Conservation (phyloP, 2,113 vertebrate species). For the Protobothrops mucrosquamatus region DNA sequence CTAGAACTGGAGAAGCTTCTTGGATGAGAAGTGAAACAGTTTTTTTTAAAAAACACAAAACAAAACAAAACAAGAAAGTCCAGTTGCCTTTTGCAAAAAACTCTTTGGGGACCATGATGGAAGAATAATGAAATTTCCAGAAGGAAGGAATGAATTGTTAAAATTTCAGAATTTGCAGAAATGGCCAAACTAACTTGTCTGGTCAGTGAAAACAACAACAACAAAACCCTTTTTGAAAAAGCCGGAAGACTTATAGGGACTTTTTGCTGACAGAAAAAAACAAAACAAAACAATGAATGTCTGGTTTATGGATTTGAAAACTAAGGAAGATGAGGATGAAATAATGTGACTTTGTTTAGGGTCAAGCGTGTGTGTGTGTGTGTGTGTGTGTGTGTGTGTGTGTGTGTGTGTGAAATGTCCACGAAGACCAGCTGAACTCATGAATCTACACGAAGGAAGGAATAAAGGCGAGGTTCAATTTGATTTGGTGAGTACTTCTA, state of each 20-base stretch:
- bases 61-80: no score
- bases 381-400: no score
- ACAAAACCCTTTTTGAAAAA: neutral
- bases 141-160: neutral
- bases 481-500: neutral
- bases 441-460: neutral
- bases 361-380: neutral
- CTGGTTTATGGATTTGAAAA: neutral
- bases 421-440: neutral
- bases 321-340: neutral
- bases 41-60: no score
- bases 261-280: neutral
- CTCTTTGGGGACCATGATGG: no score
- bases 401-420: no score
- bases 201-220: neutral
- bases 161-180: neutral
- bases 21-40: no score
- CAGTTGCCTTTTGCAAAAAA: no score
- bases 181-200: neutral
- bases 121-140: neutral
- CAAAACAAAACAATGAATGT: no score
- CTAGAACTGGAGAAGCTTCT: no score
- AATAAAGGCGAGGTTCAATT: neutral
- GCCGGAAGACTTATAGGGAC: neutral
- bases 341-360: neutral